Evolutionary conservation across 1,140 invertebrate genomes (phyloP).

Genomic region (Agraylea sexmaculata): DNA sequence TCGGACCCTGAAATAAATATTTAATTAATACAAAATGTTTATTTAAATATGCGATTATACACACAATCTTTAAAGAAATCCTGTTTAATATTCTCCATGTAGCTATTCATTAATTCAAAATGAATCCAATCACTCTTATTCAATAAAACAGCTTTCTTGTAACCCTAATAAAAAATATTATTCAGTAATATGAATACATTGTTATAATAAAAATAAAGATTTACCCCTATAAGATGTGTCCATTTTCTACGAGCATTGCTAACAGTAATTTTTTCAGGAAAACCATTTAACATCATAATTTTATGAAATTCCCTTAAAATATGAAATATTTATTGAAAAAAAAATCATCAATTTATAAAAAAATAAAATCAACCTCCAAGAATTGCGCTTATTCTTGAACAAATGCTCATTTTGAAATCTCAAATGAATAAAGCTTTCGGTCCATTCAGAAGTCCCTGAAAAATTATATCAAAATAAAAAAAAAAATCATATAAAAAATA

Average conservation of each 20-base stretch:
- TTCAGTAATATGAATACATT: too few relatives aligned
- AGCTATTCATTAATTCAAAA: conserved; percentile 13
- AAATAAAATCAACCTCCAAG: conserved; percentile 16
- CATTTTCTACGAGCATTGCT: conserved; percentile 17
- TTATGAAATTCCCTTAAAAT: conserved; percentile 16
- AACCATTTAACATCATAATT: conserved; percentile 18
- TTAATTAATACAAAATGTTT: conserved; percentile 2
- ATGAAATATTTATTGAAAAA: not conserved
- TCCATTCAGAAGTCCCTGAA: conserved; percentile 17
- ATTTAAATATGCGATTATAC: conserved; percentile 3
- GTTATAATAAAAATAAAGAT: not conserved
- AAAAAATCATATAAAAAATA: conserved; percentile 2
- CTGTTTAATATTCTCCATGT: conserved; percentile 11
- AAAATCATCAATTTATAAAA: too few relatives aligned
- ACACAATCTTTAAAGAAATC: conserved; percentile 14
- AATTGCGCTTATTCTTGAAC: conserved; percentile 17
- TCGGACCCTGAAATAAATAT: conserved; percentile 13
- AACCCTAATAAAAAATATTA: conserved; percentile 17
- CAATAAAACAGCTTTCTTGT: conserved; percentile 15
- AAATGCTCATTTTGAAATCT: conserved; percentile 17
- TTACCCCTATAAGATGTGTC: conserved; percentile 14
- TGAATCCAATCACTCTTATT: conserved; percentile 19
- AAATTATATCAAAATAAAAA: conserved; percentile 6
- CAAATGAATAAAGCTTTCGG: conserved; percentile 17
- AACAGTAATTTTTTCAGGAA: conserved; percentile 14